phyloP scores from a whole-genome alignment of 2,888 invertebrate genomes.

The Lapara coniferarum region DNA sequence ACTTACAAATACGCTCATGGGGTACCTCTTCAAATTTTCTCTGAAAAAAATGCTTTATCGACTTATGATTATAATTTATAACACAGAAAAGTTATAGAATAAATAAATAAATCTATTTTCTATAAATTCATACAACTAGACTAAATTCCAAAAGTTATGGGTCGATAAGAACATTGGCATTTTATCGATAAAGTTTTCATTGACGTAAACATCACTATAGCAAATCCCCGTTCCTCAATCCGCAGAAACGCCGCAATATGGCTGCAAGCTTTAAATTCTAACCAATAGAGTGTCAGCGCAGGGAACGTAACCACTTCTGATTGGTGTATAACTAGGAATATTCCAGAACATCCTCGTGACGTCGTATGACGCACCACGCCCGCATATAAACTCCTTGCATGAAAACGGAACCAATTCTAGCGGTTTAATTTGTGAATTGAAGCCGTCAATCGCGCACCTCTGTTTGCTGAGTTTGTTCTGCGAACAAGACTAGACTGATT shows the following conservation, averaged over 20 bases:
- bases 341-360: slow-evolving; percentile 77
- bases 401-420: slow-evolving; percentile 46
- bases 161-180: neutral
- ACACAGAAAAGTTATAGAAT: no score
- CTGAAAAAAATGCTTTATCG: no score
- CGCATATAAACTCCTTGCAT: slow-evolving; percentile 54
- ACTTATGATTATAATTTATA: no score
- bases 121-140: neutral
- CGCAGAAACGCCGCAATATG: slow-evolving; percentile 36
- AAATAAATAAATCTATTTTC: no score
- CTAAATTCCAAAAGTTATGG: no score
- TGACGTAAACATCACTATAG: neutral
- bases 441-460: slow-evolving; percentile 80
- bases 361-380: slow-evolving; percentile 58
- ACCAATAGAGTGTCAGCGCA: slow-evolving; percentile 59
- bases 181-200: neutral
- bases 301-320: slow-evolving; percentile 44
- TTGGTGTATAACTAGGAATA: slow-evolving; percentile 66
- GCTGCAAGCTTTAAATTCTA: slow-evolving; percentile 39
- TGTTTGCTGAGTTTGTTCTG: slow-evolving; percentile 73
- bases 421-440: slow-evolving; percentile 71
- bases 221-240: neutral
- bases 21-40: no score
- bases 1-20: no score
- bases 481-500: slow-evolving; percentile 63